Evolutionary conservation across 2,888 invertebrate species (phyloP), one percentile per base, ranked within the genome.

Genomic region (Prionchulus punctatus): DNA sequence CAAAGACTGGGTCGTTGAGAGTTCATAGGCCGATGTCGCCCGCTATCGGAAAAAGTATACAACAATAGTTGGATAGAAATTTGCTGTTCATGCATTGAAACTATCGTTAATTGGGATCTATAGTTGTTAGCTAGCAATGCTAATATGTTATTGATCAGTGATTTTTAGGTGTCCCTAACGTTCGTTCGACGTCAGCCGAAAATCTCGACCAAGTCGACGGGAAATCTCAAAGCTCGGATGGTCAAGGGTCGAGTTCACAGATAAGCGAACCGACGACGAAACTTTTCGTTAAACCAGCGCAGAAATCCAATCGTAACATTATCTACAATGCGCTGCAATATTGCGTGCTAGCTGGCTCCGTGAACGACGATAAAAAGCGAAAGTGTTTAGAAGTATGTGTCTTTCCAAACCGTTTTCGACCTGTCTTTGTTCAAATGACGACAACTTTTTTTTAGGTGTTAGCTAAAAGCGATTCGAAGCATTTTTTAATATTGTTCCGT

Each of bases 311-410:
- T 76, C 83, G 94, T 60, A 85, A 86, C 67, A 90, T 96, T 63
- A 91, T 96, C 78, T 76, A 90, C 67, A 98, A 98, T 76, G 96
- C 98, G 55, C 89, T 98, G 47, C 92, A 94, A 73, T 92, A 92
- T 76, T 91, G 92, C 76, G 92, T 96, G 63, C 89, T 98, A 73
- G 96, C 98, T 21, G 98, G 98, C 62, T 88, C 84, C 25, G 98
- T 98, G 43, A 96, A 96, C 76, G 82, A 82, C 62, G 90, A 91
- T 69, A 84, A 86, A 43, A 94, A 92, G 75, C 82, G 84, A 63
- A 82, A 89, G 65, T 92, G 94, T 52, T 78, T 94, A 54, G 91
- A 92, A 66, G 74, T 73, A 58, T 60, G 63, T 59, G 3, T n/a
- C n/a, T n/a, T n/a, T n/a, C n/a, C n/a, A n/a, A n/a, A n/a, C n/a